A percentile compares a stretch with the other conserved stretches of the same genome.
phyloP scores from a whole-genome alignment of 2,888 invertebrate species.

The Oeneis ivallda region DNA sequence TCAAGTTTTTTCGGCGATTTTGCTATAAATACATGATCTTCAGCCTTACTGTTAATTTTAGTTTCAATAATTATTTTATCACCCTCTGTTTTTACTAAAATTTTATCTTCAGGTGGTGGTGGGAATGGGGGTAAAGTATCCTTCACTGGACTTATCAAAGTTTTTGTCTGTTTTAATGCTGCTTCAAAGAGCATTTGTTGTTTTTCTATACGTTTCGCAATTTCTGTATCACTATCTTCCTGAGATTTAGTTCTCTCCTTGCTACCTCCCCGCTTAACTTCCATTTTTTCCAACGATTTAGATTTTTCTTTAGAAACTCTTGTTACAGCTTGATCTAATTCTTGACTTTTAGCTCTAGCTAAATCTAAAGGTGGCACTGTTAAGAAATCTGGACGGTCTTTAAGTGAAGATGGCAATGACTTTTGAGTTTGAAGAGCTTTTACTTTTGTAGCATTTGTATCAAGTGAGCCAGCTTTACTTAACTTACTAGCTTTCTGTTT shows the following conservation, averaged over 20 bases:
- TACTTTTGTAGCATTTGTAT: conserved; percentile 74
- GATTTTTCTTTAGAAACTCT: conserved; percentile 84
- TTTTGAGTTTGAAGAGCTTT: conserved; percentile 78
- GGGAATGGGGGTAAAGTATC: conserved; percentile 87
- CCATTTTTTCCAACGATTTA: conserved; percentile 85
- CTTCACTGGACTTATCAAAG: conserved; percentile 87
- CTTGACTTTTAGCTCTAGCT: conserved; percentile 83
- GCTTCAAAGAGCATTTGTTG: conserved; percentile 89
- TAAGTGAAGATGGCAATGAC: conserved; percentile 79
- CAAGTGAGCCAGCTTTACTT: conserved; percentile 76
- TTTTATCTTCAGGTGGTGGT: conserved; percentile 87
- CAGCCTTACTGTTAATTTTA: conserved; percentile 87
- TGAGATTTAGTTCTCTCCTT: conserved; percentile 87
- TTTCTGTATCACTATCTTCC: conserved; percentile 87
- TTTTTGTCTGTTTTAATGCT: conserved; percentile 88
- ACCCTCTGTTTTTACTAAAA: conserved; percentile 86
- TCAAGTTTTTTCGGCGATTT: conserved; percentile 88
- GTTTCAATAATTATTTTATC: conserved; percentile 86
- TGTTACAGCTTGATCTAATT: conserved; percentile 79
- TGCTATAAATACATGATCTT: conserved; percentile 88
- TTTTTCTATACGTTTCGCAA: conserved; percentile 87
- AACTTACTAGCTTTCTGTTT: conserved; percentile 68
- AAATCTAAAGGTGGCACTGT: conserved; percentile 80
- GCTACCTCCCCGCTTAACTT: conserved; percentile 79
- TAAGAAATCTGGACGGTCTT: conserved; percentile 77